Evolutionary conservation across 2,888 invertebrate species (phyloP).

Genomic region (Rotaria magnacalcarata): DNA sequence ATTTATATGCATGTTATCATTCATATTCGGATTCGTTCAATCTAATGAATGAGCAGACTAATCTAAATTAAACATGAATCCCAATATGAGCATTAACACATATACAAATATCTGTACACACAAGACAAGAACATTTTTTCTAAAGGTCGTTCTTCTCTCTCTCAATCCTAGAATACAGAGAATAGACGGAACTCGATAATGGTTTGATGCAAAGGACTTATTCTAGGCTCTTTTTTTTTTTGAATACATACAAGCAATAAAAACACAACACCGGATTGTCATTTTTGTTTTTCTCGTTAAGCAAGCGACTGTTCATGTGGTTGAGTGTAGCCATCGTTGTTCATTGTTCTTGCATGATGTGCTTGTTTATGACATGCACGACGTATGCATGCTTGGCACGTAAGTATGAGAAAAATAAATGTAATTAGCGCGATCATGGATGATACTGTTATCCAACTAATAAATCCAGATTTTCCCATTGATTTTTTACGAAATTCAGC

Average conservation of each 20-base stretch:
- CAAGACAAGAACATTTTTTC: background rate
- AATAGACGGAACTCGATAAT: background rate
- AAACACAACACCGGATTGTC: background rate
- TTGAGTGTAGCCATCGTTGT: background rate
- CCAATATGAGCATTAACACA: background rate
- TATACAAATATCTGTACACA: background rate
- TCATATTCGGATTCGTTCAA: too few relatives aligned
- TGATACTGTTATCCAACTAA: background rate
- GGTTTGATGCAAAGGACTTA: background rate
- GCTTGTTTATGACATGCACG: background rate
- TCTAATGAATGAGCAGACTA: too few relatives aligned
- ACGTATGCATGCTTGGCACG: background rate
- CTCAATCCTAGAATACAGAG: background rate
- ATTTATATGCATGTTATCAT: too few relatives aligned
- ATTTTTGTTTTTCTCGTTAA: background rate
- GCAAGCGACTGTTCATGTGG: background rate
- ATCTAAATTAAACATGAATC: too few relatives aligned
- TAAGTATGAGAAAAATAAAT: constrained; percentile 1
- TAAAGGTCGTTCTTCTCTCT: too few relatives aligned
- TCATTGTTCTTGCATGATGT: background rate
- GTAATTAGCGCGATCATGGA: background rate
- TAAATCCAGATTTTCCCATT: background rate
- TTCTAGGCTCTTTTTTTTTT: background rate
- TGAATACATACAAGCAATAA: background rate
- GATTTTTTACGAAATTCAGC: constrained; percentile 2